A percentile compares a stretch with the other conserved stretches of the same genome.
phyloP scores from a whole-genome alignment of 2,888 invertebrate genomes.

The Eupelmus urozonus region DNA sequence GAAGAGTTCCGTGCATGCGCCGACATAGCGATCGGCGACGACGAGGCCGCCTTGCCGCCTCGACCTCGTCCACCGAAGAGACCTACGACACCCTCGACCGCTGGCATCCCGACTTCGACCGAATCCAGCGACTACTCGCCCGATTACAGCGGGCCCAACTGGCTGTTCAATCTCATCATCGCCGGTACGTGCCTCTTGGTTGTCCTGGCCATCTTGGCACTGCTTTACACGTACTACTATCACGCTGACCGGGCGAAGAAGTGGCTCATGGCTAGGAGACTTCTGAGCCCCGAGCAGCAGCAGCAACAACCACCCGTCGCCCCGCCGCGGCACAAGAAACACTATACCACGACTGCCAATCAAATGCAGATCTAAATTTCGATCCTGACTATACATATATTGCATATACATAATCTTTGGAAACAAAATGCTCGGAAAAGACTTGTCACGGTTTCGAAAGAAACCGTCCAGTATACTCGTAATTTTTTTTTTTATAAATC shows the following conservation, averaged over 20 bases:
- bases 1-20: conserved; percentile 93
- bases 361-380: conserved; percentile 55
- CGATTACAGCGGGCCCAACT: conserved; percentile 66
- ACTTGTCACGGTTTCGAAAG: too few relatives aligned
- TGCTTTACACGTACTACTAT: conserved; percentile 87
- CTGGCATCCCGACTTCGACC: conserved; percentile 76
- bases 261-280: conserved; percentile 78
- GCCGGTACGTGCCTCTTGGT: conserved; percentile 84
- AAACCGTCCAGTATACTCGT: not conserved
- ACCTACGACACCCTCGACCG: conserved; percentile 77
- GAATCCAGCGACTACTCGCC: conserved; percentile 79
- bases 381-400: conserved; percentile 12
- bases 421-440: too few relatives aligned
- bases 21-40: conserved; percentile 86
- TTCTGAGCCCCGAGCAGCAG: conserved; percentile 64
- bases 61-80: conserved; percentile 77
- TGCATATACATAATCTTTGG: too few relatives aligned
- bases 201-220: conserved; percentile 82
- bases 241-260: conserved; percentile 85
- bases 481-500: not conserved
- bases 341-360: conserved; percentile 52
- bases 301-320: conserved; percentile 69
- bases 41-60: conserved; percentile 75
- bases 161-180: conserved; percentile 78
- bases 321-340: conserved; percentile 73